Conservation (phyloP, 2,888 invertebrate species). For the Argyresthia albistria region DNA sequence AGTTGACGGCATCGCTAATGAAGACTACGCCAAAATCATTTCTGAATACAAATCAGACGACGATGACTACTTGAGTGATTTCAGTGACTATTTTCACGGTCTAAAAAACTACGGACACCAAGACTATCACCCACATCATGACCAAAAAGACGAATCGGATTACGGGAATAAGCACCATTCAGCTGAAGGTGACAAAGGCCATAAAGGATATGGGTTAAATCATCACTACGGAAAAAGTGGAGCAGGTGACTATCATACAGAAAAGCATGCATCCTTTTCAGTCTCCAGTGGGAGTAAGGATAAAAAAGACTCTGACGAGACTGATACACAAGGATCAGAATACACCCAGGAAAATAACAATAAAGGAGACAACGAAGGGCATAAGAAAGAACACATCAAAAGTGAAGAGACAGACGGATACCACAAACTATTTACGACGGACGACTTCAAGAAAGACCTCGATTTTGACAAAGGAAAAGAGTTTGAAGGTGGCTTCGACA, state of each 20-base stretch:
- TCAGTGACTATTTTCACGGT: constrained; percentile 38
- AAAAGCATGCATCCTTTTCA: constrained; percentile 66
- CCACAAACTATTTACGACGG: constrained; percentile 78
- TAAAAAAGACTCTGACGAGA: constrained; percentile 63
- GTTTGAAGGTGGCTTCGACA: constrained; percentile 71
- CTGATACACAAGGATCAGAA: constrained; percentile 61
- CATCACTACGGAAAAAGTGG: constrained; percentile 68
- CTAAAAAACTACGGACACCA: constrained; percentile 36
- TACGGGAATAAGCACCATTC: constrained; percentile 51
- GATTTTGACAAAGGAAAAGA: constrained; percentile 78
- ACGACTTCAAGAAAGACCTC: constrained; percentile 81
- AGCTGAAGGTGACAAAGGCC: constrained; percentile 62
- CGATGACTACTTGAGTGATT: constrained; percentile 40
- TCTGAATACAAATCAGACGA: constrained; percentile 37
- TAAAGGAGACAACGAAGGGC: constrained; percentile 65
- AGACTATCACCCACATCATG: constrained; percentile 16
- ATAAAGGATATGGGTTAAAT: constrained; percentile 61
- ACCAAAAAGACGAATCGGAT: constrained; percentile 44
- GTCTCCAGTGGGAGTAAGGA: constrained; percentile 63
- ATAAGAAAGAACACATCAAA: constrained; percentile 69
- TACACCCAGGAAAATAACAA: constrained; percentile 62
- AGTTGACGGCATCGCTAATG: constrained; percentile 40
- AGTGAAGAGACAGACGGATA: constrained; percentile 76
- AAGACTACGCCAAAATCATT: constrained; percentile 43
- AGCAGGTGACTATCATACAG: constrained; percentile 66